Percentiles rank a stretch among this genome's conserved stretches.
phyloP scores from a whole-genome alignment of 2,888 invertebrate species.

The Arrhopalites spinosus region DNA sequence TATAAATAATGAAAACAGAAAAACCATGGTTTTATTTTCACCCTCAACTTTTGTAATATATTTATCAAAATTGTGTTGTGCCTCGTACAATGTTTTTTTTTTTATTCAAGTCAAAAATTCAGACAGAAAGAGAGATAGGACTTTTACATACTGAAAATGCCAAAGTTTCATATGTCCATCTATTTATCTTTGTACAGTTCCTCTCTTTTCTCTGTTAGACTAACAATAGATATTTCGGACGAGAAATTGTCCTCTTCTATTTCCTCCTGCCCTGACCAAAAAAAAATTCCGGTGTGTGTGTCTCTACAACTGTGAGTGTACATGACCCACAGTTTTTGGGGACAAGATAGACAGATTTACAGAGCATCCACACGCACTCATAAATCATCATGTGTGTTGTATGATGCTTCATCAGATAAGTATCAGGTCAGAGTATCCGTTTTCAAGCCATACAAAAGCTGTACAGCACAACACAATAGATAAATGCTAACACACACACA shows the following conservation, averaged over 20 bases:
- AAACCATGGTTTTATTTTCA: too few relatives aligned
- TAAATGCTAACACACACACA: neutral
- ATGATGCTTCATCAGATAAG: constrained; percentile 4
- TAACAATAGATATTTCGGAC: neutral
- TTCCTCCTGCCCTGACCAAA: neutral
- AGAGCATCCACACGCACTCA: neutral
- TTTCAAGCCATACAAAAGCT: neutral
- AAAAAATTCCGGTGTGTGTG: too few relatives aligned
- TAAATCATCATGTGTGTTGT: constrained; percentile 16
- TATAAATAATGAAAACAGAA: too few relatives aligned
- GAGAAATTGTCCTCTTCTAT: neutral
- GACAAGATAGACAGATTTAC: constrained; percentile 21
- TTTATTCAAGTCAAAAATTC: too few relatives aligned
- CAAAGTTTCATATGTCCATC: neutral
- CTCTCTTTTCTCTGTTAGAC: neutral
- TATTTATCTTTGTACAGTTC: neutral
- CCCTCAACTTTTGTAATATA: too few relatives aligned
- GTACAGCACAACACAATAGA: neutral
- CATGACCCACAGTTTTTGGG: constrained; percentile 7
- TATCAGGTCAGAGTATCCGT: constrained; percentile 13
- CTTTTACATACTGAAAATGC: too few relatives aligned
- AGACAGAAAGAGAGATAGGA: too few relatives aligned
- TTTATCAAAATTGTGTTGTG: too few relatives aligned
- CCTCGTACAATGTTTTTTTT: too few relatives aligned
- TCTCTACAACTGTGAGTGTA: too few relatives aligned